Conservation (phyloP, 2,113 vertebrate genomes). For the Nymphicus hollandicus region DNA sequence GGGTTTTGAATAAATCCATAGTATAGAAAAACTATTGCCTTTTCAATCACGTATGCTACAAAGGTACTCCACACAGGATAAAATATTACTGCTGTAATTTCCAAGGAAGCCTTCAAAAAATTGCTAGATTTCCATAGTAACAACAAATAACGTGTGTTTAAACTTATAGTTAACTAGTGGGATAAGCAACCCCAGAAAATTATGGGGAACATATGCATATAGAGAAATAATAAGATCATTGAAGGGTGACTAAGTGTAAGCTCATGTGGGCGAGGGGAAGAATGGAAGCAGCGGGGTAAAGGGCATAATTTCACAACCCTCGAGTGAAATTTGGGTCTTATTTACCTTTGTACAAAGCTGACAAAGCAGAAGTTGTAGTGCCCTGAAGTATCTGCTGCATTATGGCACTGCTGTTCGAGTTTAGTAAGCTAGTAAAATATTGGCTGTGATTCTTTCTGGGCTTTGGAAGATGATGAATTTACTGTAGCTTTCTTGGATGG, state of each 20-base stretch:
- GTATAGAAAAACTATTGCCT: background rate
- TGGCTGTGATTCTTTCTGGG: background rate
- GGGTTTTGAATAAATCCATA: background rate
- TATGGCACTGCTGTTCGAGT: background rate
- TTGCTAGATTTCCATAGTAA: constrained; percentile 28
- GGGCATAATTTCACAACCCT: constrained; percentile 1
- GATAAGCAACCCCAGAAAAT: constrained; percentile 18
- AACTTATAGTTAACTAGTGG: background rate
- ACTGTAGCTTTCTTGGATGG: background rate
- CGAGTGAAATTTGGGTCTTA: background rate
- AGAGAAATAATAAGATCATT: constrained; percentile 25
- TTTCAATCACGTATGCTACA: background rate
- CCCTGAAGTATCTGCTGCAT: background rate
- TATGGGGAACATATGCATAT: background rate
- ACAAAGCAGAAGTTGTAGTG: background rate
- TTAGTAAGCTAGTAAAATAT: background rate
- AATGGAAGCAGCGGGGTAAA: background rate
- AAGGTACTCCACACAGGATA: background rate
- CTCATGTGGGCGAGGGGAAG: constrained; percentile 7
- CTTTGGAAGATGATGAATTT: background rate
- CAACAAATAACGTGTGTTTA: constrained; percentile 2
- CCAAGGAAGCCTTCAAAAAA: background rate
- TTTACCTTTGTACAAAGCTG: background rate
- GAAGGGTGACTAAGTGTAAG: constrained; percentile 32
- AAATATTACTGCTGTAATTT: background rate